These are phyloP conservation scores for Conus betulinus DNA, from an alignment of 1,140 invertebrate genomes.

Conservation along the genomic window DNA sequence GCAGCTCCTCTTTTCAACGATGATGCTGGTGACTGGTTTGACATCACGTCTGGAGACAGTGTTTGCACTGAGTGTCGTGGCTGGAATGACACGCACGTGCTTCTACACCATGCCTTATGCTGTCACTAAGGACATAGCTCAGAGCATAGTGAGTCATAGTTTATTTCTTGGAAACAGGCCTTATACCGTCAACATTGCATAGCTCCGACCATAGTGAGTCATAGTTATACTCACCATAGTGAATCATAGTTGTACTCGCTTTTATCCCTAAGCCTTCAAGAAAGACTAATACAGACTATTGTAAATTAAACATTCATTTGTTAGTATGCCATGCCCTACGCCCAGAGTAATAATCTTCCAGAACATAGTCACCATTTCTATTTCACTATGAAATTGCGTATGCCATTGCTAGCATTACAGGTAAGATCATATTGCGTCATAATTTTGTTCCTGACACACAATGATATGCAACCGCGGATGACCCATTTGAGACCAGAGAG, in stretches of 20 bases:
- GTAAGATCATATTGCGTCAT: no score
- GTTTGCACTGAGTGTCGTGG: background rate
- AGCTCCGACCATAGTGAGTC: background rate
- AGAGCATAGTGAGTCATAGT: background rate
- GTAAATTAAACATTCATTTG: no score
- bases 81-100: background rate
- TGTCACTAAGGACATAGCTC: conserved; percentile 1
- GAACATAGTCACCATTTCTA: no score
- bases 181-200: background rate
- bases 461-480: no score
- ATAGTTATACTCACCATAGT: background rate
- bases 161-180: background rate
- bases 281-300: no score
- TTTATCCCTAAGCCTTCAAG: background rate
- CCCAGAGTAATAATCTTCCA: no score
- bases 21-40: background rate
- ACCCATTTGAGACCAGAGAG: no score
- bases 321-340: no score
- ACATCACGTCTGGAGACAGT: background rate
- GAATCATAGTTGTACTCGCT: background rate
- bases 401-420: no score
- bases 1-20: background rate
- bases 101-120: conserved; percentile 15
- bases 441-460: no score
- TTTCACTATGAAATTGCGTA: no score